Evolutionary conservation across 2,797 vertebrate species (phyloP).

Genomic region (Merluccius polli): DNA sequence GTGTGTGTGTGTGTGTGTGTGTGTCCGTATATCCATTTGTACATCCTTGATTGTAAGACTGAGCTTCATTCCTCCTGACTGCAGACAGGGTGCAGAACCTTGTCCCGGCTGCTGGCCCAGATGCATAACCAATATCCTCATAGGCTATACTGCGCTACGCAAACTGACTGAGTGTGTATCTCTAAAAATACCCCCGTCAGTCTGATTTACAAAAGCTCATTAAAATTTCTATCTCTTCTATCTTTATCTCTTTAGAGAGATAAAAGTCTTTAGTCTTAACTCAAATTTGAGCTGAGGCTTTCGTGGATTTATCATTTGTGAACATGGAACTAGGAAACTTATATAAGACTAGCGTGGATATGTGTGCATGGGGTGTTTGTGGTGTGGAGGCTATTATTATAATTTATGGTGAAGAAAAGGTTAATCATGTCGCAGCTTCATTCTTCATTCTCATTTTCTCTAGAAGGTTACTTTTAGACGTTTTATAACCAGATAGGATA

Average conservation of each 20-base stretch:
- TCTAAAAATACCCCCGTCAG: slow-evolving; percentile 29
- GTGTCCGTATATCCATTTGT: background rate
- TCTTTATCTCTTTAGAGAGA: background rate
- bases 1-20: background rate
- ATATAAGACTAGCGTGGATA: background rate
- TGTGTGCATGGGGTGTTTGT: too few species aligned
- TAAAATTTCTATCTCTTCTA: too few species aligned
- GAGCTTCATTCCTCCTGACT: slow-evolving; percentile 22
- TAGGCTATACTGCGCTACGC: slow-evolving; percentile 4
- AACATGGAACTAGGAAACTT: background rate
- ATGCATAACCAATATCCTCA: slow-evolving; percentile 42
- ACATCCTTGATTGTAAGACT: background rate
- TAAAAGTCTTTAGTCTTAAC: background rate
- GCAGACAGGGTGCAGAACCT: slow-evolving; percentile 19
- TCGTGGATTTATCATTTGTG: background rate
- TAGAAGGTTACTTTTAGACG: background rate
- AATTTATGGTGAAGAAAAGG: background rate
- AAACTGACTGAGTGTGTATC: slow-evolving; percentile 19
- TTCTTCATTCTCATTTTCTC: background rate
- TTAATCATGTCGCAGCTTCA: background rate
- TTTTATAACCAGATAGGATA: background rate
- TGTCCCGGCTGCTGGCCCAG: slow-evolving; percentile 29
- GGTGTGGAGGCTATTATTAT: background rate
- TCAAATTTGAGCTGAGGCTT: background rate
- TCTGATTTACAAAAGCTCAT: background rate